Conservation (phyloP, 1,140 invertebrate species). For the Leucophenga varia region DNA sequence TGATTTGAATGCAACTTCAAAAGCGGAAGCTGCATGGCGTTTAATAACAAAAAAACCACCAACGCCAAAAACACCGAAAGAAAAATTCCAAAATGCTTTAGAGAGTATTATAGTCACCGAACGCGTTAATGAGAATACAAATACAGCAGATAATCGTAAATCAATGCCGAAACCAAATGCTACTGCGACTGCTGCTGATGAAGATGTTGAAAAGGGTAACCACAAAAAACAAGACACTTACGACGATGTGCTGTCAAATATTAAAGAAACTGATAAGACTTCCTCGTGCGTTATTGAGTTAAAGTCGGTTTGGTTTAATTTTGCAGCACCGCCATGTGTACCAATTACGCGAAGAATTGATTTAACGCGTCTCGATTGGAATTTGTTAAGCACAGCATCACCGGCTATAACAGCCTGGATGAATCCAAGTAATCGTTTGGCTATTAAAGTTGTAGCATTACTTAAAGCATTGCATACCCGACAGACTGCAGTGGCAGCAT, state of each 20-base stretch:
- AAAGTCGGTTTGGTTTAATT: conserved; percentile 94
- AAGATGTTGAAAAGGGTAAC: conserved; percentile 45
- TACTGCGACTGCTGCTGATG: no score
- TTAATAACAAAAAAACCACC: conserved; percentile 48
- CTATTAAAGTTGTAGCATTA: conserved; percentile 78
- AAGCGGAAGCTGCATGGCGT: conserved; percentile 48
- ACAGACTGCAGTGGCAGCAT: conserved; percentile 85
- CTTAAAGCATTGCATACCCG: conserved; percentile 73
- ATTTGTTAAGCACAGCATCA: conserved; percentile 91
- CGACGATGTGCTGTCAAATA: conserved; percentile 44
- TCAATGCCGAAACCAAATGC: conserved; percentile 34
- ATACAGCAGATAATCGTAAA: conserved; percentile 24
- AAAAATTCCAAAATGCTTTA: conserved; percentile 38
- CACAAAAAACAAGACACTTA: conserved; percentile 30
- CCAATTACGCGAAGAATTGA: conserved; percentile 94
- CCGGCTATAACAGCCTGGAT: conserved; percentile 97
- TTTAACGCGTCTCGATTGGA: conserved; percentile 93
- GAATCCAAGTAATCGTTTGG: conserved; percentile 89
- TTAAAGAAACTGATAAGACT: conserved; percentile 58
- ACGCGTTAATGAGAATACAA: background rate
- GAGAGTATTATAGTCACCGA: conserved; percentile 35
- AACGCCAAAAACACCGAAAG: conserved; percentile 50
- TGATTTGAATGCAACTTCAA: conserved; percentile 33
- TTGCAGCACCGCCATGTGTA: conserved; percentile 91
- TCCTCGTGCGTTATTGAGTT: conserved; percentile 84